Percentiles rank a stretch among this genome's conserved stretches.
phyloP scores from a whole-genome alignment of 30 jellyfish, hydroid and myxozoan species.

The Aurelia aurita complex sp. Pacific region DNA sequence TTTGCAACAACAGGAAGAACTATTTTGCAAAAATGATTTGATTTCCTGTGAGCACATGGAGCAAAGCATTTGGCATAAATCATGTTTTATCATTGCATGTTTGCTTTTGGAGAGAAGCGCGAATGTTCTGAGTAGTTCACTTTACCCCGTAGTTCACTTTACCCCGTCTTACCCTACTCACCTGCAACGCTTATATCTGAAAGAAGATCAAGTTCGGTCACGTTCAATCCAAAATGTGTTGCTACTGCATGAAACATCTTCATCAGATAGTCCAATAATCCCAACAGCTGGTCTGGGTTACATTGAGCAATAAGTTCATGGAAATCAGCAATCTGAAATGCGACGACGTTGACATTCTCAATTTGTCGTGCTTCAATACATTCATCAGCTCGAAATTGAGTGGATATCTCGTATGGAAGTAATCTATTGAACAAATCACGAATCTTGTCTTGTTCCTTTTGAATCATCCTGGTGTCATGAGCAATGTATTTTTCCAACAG shows the following conservation, averaged over 20 bases:
- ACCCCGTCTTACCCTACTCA: not conserved
- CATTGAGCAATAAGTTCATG: conserved; percentile 31
- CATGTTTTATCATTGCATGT: no score
- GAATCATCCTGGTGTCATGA: conserved; percentile 74
- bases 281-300: conserved; percentile 60
- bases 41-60: no score
- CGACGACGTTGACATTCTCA: conserved; percentile 59
- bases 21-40: no score
- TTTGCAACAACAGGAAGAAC: no score
- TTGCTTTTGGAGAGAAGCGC: no score
- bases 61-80: no score
- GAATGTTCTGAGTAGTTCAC: no score
- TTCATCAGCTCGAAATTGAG: conserved; percentile 17
- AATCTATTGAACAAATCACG: conserved; percentile 66
- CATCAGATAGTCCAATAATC: conserved; percentile 59
- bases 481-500: conserved; percentile 80
- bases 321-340: conserved; percentile 55
- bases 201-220: conserved; percentile 39
- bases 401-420: conserved; percentile 40
- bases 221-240: conserved; percentile 12
- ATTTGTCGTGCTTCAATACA: conserved; percentile 22
- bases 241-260: conserved; percentile 56
- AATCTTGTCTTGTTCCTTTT: conserved; percentile 66
- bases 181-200: conserved; percentile 48
- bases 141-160: no score